phyloP scores from a whole-genome alignment of 2,888 invertebrate genomes.

The Dolichopus griseipennis region DNA sequence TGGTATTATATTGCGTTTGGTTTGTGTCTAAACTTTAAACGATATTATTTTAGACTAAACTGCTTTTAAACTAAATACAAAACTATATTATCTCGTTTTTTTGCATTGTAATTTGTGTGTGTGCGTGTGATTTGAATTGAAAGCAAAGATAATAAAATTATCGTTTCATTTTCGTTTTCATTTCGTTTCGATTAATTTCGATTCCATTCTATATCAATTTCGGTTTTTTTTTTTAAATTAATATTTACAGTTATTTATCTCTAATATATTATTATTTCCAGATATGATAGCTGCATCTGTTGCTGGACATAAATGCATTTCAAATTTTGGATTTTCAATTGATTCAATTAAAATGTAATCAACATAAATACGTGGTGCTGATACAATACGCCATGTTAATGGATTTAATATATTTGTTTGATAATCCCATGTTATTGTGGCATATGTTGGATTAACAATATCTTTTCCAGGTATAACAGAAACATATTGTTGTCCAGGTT shows the following conservation, averaged over 20 bases:
- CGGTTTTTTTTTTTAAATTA: background rate
- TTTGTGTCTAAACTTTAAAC: no score
- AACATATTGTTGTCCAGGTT: conserved; percentile 62
- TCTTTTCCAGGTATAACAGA: conserved; percentile 59
- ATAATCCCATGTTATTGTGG: conserved; percentile 70
- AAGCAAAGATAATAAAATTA: no score
- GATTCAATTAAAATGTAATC: conserved; percentile 63
- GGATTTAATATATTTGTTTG: conserved; percentile 71
- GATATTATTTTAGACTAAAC: no score
- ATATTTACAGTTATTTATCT: conserved; percentile 30
- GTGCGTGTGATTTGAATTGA: no score
- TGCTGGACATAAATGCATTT: conserved; percentile 57
- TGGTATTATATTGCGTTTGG: no score
- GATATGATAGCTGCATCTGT: conserved; percentile 56
- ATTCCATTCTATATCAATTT: no score
- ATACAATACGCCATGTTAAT: conserved; percentile 70
- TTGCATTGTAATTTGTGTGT: no score
- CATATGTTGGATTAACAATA: conserved; percentile 57
- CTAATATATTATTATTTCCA: conserved; percentile 44
- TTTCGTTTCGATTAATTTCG: no score
- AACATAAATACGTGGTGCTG: conserved; percentile 64
- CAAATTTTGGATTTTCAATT: conserved; percentile 52
- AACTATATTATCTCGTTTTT: no score
- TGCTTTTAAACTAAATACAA: no score
- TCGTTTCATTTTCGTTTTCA: no score